Conservation (phyloP, 2,113 vertebrate genomes). For the Rhinopomastus cyanomelas region DNA sequence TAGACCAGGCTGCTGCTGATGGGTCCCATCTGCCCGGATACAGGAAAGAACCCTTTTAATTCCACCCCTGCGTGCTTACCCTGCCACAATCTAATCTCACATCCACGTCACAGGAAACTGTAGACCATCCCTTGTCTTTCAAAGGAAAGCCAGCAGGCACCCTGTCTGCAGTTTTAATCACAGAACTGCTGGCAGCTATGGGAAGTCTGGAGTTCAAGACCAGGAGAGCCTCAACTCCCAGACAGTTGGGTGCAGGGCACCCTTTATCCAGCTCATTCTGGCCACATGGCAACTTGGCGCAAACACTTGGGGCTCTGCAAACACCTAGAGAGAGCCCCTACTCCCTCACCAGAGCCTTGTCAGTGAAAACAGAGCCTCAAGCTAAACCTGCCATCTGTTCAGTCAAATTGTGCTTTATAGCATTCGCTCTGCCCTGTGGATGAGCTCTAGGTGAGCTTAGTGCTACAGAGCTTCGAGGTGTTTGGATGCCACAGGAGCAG, state of each 20-base stretch:
- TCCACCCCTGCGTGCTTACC: neutral
- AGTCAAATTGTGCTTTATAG: neutral
- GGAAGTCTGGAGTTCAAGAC: slow-evolving; percentile 54
- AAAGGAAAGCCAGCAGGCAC: slow-evolving; percentile 22
- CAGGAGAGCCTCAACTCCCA: neutral
- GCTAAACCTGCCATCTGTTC: neutral
- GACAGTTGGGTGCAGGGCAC: neutral
- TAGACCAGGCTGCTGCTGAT: slow-evolving; percentile 7
- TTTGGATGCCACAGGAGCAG: neutral
- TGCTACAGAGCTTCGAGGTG: neutral
- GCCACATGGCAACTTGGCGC: neutral
- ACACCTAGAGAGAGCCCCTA: neutral
- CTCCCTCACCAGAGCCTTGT: neutral
- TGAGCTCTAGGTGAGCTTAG: neutral
- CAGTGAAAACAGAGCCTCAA: neutral
- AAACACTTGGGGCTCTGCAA: neutral
- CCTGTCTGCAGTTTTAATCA: neutral
- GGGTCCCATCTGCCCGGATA: slow-evolving; percentile 2
- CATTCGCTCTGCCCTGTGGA: neutral
- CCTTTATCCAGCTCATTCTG: neutral
- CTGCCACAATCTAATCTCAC: slow-evolving; percentile 49
- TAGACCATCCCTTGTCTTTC: slow-evolving; percentile 54
- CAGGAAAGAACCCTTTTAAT: neutral
- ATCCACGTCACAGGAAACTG: slow-evolving; percentile 63
- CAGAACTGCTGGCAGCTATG: neutral